Conservation (phyloP, 2,113 vertebrate species). For the Conger conger region DNA sequence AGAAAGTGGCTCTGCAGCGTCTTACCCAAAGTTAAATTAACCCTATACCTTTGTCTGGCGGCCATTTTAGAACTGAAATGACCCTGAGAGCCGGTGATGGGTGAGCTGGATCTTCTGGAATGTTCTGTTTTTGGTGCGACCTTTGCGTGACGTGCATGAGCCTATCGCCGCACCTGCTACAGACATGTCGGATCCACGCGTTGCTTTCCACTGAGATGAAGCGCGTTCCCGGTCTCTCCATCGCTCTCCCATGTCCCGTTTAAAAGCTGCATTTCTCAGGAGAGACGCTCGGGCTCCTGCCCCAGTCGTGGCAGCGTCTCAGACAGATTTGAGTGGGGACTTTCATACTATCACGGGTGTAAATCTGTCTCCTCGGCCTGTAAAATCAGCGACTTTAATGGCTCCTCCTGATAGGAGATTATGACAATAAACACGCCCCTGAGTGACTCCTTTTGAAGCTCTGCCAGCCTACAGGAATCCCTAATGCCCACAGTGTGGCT, state of each 20-base stretch:
- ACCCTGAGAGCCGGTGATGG: not conserved
- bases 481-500: not conserved
- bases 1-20: no score
- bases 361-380: constrained; percentile 56
- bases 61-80: not conserved
- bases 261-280: not conserved
- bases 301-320: constrained; percentile 37
- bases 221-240: not conserved
- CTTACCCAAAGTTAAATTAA: no score
- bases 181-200: not conserved
- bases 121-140: not conserved
- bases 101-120: not conserved
- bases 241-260: not conserved
- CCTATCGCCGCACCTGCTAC: not conserved
- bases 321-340: constrained; percentile 49
- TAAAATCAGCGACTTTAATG: constrained; percentile 57
- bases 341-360: constrained; percentile 62
- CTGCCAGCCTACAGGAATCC: constrained; percentile 29
- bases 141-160: not conserved
- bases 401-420: constrained; percentile 58
- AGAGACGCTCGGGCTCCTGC: not conserved
- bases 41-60: not conserved
- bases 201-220: not conserved
- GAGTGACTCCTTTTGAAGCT: constrained; percentile 61
- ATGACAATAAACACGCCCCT: constrained; percentile 51